Percentiles rank a stretch among this genome's conserved stretches.
phyloP scores from a whole-genome alignment of 2,113 vertebrate species.

The Bujurquina vittata region DNA sequence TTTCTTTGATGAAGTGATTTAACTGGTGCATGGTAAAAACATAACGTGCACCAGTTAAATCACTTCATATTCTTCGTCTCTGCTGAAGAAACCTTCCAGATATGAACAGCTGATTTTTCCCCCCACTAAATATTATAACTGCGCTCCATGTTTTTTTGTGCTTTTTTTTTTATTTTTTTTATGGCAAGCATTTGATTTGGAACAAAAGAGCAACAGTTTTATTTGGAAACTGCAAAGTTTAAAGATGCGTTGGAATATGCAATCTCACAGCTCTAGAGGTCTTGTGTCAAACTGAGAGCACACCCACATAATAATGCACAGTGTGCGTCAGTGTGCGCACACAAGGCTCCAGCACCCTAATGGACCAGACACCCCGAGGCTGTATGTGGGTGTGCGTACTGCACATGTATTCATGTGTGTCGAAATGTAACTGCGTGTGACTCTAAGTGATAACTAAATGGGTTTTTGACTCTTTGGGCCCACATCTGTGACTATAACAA shows the following conservation, averaged over 20 bases:
- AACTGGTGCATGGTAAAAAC: no score
- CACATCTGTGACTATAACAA: slow-evolving; percentile 48
- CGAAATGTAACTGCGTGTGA: not conserved
- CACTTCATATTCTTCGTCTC: not conserved
- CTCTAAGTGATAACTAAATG: slow-evolving; percentile 33
- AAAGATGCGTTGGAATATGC: not conserved
- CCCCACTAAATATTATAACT: not conserved
- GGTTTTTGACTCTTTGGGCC: slow-evolving; percentile 32
- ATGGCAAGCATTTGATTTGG: not conserved
- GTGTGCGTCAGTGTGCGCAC: not conserved
- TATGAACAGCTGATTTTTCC: not conserved
- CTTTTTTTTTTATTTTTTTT: not conserved
- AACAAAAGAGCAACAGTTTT: not conserved
- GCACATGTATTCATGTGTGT: slow-evolving; percentile 6
- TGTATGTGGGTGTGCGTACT: not conserved
- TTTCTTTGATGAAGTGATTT: not conserved
- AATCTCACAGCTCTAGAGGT: slow-evolving; percentile 5
- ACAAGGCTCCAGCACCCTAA: slow-evolving; percentile 26
- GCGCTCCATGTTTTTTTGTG: not conserved
- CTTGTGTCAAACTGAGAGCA: slow-evolving; percentile 33
- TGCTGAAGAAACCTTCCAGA: not conserved
- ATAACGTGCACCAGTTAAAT: not conserved
- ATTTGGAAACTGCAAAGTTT: not conserved
- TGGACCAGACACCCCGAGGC: slow-evolving; percentile 48
- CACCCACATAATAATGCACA: slow-evolving; percentile 22